Evolutionary conservation across 2,113 vertebrate genomes (phyloP), one percentile per base, ranked within the genome.

Genomic region (Gulo gulo): DNA sequence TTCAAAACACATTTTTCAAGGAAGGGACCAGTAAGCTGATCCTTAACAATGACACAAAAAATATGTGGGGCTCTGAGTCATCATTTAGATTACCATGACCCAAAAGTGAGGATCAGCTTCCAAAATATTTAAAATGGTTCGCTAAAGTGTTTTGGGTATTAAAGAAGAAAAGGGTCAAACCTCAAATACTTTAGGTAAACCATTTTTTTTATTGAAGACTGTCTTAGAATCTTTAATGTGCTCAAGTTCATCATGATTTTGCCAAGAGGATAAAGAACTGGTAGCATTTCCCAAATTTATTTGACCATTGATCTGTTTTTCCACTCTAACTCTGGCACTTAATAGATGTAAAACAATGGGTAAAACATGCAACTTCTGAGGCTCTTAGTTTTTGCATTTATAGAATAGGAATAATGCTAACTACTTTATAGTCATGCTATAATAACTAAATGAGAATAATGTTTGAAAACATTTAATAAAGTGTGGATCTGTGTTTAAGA

Each of bases 31-130:
- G 14, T 6, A 3, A 89, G 20, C 1, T 23, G 34, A 76, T 63
- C 31, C 47, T 92, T 92, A 94, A 73, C 8, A 52, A 94, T 94
- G n/a, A 34, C 18, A 63, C n/a, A 42, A 95, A 95, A 81, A 71
- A 5, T 20, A 36, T 34, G 6, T 45, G 26, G n/a, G 12, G 23
- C 14, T 50, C 20, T 26, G 29, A 92, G 45, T 88, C 45, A 45
- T n/a, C 63, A 65, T 94, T 84, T 79, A 65, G 8, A 39, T 65
- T 50, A 47, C 36, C 2, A 20, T 42, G 34, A 89, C 42, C 76
- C 45, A 92, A 31, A 18, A 55, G 9, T 81, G 55, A 34, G 23
- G 39, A 67, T 92, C 36, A 79, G 47, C 47, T 93, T 57, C 7
- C 71, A 59, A 95, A 81, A 74, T 86, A 95, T 14, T 73, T 88